phyloP scores from a whole-genome alignment of 2,797 vertebrate genomes.

The Cichlasoma orientale region DNA sequence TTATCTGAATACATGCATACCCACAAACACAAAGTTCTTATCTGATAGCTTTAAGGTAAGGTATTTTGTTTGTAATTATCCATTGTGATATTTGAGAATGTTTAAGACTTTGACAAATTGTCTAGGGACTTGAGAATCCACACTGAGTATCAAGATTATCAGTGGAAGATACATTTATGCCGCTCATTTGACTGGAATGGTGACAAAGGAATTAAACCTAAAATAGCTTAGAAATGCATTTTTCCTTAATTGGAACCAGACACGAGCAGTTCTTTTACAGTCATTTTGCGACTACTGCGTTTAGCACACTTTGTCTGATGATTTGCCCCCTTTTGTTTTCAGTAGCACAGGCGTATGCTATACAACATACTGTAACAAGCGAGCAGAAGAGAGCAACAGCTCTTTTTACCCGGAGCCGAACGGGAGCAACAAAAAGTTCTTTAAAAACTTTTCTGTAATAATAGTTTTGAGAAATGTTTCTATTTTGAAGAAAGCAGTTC shows the following conservation, averaged over 20 bases:
- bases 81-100: slow-evolving; percentile 26
- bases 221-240: slow-evolving; percentile 20
- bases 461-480: neutral
- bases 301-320: slow-evolving; percentile 13
- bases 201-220: slow-evolving; percentile 7
- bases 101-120: slow-evolving; percentile 35
- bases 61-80: slow-evolving; percentile 34
- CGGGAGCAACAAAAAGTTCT: neutral
- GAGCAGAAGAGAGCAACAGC: neutral
- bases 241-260: slow-evolving; percentile 19
- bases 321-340: slow-evolving; percentile 22
- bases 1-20: neutral
- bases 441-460: neutral
- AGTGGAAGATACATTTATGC: neutral
- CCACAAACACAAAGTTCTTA: neutral
- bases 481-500: neutral
- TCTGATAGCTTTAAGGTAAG: slow-evolving; percentile 9
- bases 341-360: slow-evolving; percentile 9
- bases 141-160: slow-evolving; percentile 12
- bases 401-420: neutral
- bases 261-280: slow-evolving; percentile 4
- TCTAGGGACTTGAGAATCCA: neutral
- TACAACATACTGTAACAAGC: slow-evolving; percentile 19
- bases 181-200: neutral
- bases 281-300: neutral